A percentile compares a stretch with the other conserved stretches of the same genome.
Evolutionary conservation across 2,888 invertebrate genomes (phyloP).

Genomic region (Noctua fimbriata): DNA sequence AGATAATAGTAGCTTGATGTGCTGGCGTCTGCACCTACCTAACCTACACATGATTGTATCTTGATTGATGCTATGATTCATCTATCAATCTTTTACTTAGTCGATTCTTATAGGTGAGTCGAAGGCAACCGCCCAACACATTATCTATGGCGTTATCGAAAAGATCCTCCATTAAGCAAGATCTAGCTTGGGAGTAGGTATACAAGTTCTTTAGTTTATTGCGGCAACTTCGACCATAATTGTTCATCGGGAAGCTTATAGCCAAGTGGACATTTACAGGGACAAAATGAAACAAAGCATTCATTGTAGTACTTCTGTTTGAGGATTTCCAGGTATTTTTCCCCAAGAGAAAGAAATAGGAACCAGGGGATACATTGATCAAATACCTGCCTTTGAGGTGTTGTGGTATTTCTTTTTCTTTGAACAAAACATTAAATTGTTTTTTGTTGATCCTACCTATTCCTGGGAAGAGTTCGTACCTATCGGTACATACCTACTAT

Average conservation of each 20-base stretch:
- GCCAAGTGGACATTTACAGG: neutral
- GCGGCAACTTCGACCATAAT: neutral
- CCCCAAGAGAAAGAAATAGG: constrained; percentile 15
- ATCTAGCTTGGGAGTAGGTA: neutral
- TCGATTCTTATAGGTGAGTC: neutral
- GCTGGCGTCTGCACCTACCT: no score
- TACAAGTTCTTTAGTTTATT: neutral
- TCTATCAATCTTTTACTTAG: no score
- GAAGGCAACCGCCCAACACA: neutral
- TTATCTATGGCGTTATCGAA: no score
- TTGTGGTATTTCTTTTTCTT: constrained; percentile 24
- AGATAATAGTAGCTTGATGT: no score
- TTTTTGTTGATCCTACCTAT: constrained; percentile 13
- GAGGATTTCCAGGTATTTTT: constrained; percentile 10
- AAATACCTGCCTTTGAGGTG: constrained; percentile 50
- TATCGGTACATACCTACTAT: neutral
- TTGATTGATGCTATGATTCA: no score
- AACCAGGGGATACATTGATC: constrained; percentile 30
- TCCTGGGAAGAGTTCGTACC: neutral
- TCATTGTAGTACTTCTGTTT: neutral
- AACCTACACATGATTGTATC: no score
- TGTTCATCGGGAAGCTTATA: neutral
- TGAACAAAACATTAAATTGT: constrained; percentile 21
- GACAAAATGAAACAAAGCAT: neutral
- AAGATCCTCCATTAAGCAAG: neutral